Conservation (phyloP, 1,140 invertebrate genomes). For the Venturia canescens region DNA sequence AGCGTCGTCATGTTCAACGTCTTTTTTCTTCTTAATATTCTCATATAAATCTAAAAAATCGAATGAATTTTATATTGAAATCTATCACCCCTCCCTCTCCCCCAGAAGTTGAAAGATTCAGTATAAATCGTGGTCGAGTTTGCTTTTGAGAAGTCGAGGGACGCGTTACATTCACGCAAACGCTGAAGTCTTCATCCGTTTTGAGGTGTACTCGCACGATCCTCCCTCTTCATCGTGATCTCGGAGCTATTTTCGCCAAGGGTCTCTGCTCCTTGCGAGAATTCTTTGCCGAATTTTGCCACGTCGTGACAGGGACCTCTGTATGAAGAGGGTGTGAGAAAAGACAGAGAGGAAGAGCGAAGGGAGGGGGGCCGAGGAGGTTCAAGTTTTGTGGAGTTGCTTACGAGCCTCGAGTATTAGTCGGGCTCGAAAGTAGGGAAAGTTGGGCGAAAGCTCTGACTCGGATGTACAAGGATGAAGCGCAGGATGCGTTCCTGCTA, state of each 20-base stretch:
- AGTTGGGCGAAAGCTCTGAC: conserved; percentile 11
- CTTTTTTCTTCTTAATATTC: background rate
- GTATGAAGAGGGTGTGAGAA: background rate
- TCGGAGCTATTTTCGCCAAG: background rate
- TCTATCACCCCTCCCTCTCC: background rate
- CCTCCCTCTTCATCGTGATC: conserved; percentile 4
- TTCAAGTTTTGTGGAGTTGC: background rate
- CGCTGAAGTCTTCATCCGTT: background rate
- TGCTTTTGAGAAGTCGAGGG: background rate
- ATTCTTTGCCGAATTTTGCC: conserved; percentile 27
- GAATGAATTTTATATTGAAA: background rate
- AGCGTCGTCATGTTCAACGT: too few species aligned
- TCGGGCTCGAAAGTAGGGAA: background rate
- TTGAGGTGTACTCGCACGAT: background rate
- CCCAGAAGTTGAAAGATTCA: background rate
- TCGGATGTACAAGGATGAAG: background rate
- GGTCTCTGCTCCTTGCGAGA: conserved; percentile 12
- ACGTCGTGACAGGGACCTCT: background rate
- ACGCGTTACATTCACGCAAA: background rate
- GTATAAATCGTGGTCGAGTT: background rate
- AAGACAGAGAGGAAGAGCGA: background rate
- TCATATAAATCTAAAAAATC: background rate
- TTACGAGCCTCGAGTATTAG: background rate
- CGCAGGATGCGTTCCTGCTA: background rate
- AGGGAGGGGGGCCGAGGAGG: too few species aligned